These are phyloP conservation scores for Neoaliturus tenellus DNA, from an alignment of 2,888 invertebrate genomes.

Conservation along the genomic window DNA sequence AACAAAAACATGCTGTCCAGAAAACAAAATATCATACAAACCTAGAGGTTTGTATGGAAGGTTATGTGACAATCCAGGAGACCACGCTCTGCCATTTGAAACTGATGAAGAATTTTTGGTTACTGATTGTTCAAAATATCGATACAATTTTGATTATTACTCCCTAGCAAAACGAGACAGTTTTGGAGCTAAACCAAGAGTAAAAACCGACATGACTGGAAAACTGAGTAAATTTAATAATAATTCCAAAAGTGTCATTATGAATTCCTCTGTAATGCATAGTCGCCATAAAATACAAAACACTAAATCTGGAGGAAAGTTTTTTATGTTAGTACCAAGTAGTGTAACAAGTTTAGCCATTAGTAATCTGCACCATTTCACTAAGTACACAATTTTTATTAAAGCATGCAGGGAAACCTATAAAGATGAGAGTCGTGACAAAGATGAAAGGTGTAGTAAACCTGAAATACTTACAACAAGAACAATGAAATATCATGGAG, in stretches of 20 bases:
- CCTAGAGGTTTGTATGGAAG: slow-evolving; percentile 25
- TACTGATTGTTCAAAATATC: slow-evolving; percentile 29
- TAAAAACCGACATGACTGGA: not conserved
- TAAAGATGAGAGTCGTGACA: slow-evolving; percentile 67
- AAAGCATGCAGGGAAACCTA: slow-evolving; percentile 75
- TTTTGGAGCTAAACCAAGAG: not conserved
- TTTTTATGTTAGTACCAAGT: slow-evolving; percentile 57
- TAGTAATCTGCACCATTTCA: slow-evolving; percentile 75
- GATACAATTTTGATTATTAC: not conserved
- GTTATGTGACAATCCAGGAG: slow-evolving; percentile 26
- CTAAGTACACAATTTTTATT: slow-evolving; percentile 77
- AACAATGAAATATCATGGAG: slow-evolving; percentile 72
- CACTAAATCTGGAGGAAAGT: not conserved
- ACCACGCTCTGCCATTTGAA: slow-evolving; percentile 30
- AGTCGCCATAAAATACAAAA: not conserved
- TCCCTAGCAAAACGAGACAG: not conserved
- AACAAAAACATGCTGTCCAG: slow-evolving; percentile 37
- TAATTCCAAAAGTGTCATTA: not conserved
- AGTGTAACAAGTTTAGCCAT: slow-evolving; percentile 66
- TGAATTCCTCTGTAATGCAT: not conserved
- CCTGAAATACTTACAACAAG: slow-evolving; percentile 73
- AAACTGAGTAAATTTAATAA: not conserved
- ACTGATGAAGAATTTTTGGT: not conserved
- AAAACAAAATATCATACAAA: slow-evolving; percentile 44
- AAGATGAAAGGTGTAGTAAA: slow-evolving; percentile 72